These are phyloP conservation scores for Drosophila falleni DNA, from an alignment of 2,888 invertebrate species.

Conservation along the genomic window DNA sequence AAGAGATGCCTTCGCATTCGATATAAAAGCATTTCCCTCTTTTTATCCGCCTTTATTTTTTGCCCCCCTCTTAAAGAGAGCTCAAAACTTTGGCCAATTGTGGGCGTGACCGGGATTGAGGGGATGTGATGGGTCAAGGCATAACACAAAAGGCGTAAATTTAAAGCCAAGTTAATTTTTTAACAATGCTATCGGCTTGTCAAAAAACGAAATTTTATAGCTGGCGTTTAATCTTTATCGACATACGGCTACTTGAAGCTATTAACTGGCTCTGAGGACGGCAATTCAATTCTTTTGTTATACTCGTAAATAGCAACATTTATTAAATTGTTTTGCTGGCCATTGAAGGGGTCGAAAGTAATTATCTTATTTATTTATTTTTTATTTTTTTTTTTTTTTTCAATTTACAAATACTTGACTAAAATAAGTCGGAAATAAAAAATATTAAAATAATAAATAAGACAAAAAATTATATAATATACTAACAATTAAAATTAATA, in stretches of 20 bases:
- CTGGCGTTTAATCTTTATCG: conserved; percentile 76
- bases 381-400: too few relatives aligned
- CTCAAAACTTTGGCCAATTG: conserved; percentile 61
- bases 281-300: conserved; percentile 63
- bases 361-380: too few relatives aligned
- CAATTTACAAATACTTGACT: too few relatives aligned
- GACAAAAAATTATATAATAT: too few relatives aligned
- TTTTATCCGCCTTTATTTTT: neutral
- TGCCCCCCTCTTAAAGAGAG: conserved; percentile 4
- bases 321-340: conserved; percentile 37
- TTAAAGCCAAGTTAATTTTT: conserved; percentile 79
- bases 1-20: conserved; percentile 37
- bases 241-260: conserved; percentile 36
- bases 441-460: too few relatives aligned
- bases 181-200: conserved; percentile 77
- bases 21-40: conserved; percentile 58
- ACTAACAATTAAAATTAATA: too few relatives aligned
- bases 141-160: conserved; percentile 81
- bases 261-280: conserved; percentile 12
- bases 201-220: conserved; percentile 72
- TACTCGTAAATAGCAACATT: conserved; percentile 53
- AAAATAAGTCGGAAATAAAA: too few relatives aligned
- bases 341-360: conserved; percentile 14
- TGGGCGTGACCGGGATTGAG: conserved; percentile 15
- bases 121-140: conserved; percentile 49